Percentiles rank a stretch among this genome's conserved stretches.
Evolutionary conservation across 2,113 vertebrate genomes (phyloP).

Genomic region (Ovis aries): DNA sequence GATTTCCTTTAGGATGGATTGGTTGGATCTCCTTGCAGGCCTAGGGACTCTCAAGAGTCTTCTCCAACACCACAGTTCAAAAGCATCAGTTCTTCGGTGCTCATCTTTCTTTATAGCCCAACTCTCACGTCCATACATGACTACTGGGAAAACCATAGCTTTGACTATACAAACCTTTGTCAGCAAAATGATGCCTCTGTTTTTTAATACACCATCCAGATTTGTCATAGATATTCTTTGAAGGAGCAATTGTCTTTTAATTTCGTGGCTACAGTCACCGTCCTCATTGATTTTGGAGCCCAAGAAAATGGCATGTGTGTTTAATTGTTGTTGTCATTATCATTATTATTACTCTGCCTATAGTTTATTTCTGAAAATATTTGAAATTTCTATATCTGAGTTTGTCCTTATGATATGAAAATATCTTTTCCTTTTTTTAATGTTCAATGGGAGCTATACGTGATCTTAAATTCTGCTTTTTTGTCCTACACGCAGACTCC

Average conservation of each 20-base stretch:
- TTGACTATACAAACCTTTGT: not conserved
- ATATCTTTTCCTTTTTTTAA: not conserved
- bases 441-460: not conserved
- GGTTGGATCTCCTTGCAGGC: too few species aligned
- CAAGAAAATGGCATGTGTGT: not conserved
- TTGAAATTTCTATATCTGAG: conserved; percentile 14
- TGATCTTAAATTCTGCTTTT: not conserved
- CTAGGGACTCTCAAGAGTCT: too few species aligned
- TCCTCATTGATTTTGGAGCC: not conserved
- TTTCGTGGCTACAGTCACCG: not conserved
- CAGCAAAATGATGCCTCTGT: not conserved
- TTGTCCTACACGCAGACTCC: not conserved
- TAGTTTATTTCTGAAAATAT: not conserved
- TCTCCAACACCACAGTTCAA: too few species aligned
- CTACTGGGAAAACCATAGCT: not conserved
- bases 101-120: not conserved
- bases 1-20: too few species aligned
- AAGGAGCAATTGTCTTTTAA: not conserved
- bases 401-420: not conserved
- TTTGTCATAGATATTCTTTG: not conserved
- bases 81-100: too few species aligned
- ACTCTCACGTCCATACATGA: not conserved
- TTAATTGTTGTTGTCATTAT: not conserved
- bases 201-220: not conserved
- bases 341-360: not conserved